Evolutionary conservation across 2,797 vertebrate genomes (phyloP).

Genomic region (Schizopygopsis malacanthus): DNA sequence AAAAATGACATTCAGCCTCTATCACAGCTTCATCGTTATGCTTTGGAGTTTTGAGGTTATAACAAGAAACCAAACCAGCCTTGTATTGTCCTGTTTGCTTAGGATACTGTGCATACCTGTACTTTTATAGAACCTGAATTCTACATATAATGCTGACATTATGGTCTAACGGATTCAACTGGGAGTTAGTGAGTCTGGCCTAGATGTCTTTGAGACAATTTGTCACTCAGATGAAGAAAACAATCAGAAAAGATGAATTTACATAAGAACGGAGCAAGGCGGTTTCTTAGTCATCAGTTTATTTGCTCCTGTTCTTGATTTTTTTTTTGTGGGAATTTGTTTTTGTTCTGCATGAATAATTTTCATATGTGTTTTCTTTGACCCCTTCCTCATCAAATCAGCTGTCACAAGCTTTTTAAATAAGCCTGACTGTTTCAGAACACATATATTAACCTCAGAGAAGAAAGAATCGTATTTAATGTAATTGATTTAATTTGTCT

Average conservation of each 20-base stretch:
- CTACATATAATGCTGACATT: neutral
- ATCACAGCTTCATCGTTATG: neutral
- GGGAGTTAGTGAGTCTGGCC: neutral
- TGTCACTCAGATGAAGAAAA: conserved; percentile 55
- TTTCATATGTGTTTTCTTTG: neutral
- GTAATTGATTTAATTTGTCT: no score
- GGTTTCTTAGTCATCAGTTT: conserved; percentile 7
- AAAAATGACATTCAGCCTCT: neutral
- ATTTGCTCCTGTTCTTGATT: conserved; percentile 3
- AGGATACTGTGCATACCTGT: neutral
- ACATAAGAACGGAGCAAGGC: conserved; percentile 7
- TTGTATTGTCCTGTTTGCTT: neutral
- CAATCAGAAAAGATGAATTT: conserved; percentile 67
- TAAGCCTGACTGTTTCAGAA: no score
- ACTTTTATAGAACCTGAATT: neutral
- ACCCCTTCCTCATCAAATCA: neutral
- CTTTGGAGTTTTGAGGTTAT: conserved; percentile 2
- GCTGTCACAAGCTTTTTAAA: neutral
- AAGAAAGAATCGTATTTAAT: no score
- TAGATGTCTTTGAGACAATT: conserved; percentile 31
- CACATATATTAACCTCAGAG: no score
- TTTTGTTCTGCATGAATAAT: neutral
- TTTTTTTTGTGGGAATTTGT: neutral
- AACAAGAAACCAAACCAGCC: neutral
- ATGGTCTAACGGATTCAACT: conserved; percentile 1